These are phyloP conservation scores for Ormyrus labotus DNA, from an alignment of 2,888 invertebrate species.

Conservation along the genomic window DNA sequence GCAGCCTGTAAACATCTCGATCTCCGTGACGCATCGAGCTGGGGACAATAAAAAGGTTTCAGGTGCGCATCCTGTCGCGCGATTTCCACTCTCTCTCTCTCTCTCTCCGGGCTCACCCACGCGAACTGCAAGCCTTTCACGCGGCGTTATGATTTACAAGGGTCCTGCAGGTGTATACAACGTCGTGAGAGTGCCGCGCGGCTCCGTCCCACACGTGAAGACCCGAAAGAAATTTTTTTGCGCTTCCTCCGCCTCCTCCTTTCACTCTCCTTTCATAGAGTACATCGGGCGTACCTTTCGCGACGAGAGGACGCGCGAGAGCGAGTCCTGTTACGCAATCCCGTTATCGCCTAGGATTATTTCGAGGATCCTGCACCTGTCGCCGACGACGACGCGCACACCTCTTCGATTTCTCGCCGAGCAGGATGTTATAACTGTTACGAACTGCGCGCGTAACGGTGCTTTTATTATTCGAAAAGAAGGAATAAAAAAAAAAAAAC, in stretches of 20 bases:
- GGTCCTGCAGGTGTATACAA: conserved; percentile 35
- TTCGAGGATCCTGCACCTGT: conserved; percentile 33
- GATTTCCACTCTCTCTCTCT: neutral
- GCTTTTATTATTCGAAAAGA: conserved; percentile 32
- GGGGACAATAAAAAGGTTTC: too few relatives aligned
- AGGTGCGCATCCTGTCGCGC: conserved; percentile 10
- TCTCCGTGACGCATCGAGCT: neutral
- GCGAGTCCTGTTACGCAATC: conserved; percentile 38
- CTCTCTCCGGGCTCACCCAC: neutral
- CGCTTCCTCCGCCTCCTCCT: conserved; percentile 16
- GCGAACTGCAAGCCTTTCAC: conserved; percentile 39
- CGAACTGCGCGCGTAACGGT: conserved; percentile 28
- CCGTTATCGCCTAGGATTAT: conserved; percentile 35
- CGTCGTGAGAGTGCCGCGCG: conserved; percentile 17
- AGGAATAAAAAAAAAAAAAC: conserved; percentile 5
- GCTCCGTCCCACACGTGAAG: neutral
- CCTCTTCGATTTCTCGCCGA: neutral
- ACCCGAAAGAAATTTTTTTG: conserved; percentile 36
- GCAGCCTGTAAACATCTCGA: neutral
- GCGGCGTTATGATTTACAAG: conserved; percentile 30
- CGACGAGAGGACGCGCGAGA: neutral
- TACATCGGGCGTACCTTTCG: neutral
- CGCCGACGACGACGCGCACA: neutral
- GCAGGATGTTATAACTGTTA: conserved; percentile 18
- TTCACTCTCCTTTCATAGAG: conserved; percentile 22